Evolutionary conservation across 2,797 vertebrate genomes (phyloP), one percentile per base, ranked within the genome.

Genomic region (Ibycter americanus): DNA sequence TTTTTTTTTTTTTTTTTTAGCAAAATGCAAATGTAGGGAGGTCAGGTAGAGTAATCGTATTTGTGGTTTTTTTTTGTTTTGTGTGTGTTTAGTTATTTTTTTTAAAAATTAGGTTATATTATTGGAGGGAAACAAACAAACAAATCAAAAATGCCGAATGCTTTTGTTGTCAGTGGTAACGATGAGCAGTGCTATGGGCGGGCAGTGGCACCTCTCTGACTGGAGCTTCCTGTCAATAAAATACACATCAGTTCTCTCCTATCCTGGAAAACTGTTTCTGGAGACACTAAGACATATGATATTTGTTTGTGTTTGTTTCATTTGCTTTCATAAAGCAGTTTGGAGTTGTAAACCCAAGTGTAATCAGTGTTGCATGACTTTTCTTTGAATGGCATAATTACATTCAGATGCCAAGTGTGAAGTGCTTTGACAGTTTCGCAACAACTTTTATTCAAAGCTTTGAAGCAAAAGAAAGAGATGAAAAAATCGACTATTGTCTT

Each of bases 261-360:
- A 21, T 88, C 81, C 85, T 91, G 76, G 65, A 90, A 96, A 90
- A 85, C 72, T 95, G 62, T 92, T 58, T 76, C 72, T 93, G 61
- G 91, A 96, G 91, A 74, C 40, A 18, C 51, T 44, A 76, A 27
- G 51, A 91, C 81, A 66, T 8, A 9, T 65, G 81, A 71, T 81
- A 42, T 90, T 94, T 96, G 96, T 97, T 98, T 97, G 91, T 95
- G 31, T 97, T 96, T 97, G 77, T 93, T 96, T 95, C 56, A 6
- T 93, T 97, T 95, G 55, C 83, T 97, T 95, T 84, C 47, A 40
- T 78, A 93, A 76, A 97, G 96, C 87, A 91, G 88, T 97, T 82
- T 96, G 88, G 55, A 96, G 62, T 82, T 89, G 93, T 93, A 95
- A 97, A 88, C 86, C 71, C 87, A 66, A 90, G 88, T 72, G 84